A percentile compares a stretch with the other conserved stretches of the same genome.
Evolutionary conservation across 1,140 invertebrate species (phyloP).

Genomic region (Stenopsyche tienmushanensis): DNA sequence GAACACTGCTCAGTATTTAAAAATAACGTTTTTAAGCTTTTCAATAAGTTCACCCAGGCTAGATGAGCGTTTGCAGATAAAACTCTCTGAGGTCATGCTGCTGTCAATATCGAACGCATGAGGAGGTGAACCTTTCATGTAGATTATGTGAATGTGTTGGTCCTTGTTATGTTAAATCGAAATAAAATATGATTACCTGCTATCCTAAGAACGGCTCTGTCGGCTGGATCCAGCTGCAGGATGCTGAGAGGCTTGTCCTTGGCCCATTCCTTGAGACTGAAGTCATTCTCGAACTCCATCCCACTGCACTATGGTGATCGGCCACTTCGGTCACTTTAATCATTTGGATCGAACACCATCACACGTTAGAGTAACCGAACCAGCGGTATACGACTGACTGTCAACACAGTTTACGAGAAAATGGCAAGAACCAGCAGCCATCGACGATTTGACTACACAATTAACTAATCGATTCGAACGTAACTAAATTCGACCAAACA

Average conservation of each 20-base stretch:
- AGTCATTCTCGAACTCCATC: constrained; percentile 82
- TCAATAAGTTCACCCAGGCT: too few relatives aligned
- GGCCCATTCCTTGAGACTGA: constrained; percentile 91
- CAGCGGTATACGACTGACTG: constrained; percentile 1
- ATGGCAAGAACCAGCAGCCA: not conserved
- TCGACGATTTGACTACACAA: constrained; percentile 1
- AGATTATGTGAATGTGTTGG: too few relatives aligned
- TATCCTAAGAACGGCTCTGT: constrained; percentile 91
- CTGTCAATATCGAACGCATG: too few relatives aligned
- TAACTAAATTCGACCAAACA: too few relatives aligned
- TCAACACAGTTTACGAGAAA: not conserved
- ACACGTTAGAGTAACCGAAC: constrained; percentile 48
- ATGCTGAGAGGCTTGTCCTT: constrained; percentile 95
- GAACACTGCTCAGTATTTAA: too few relatives aligned
- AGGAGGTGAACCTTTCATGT: too few relatives aligned
- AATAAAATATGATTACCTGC: too few relatives aligned
- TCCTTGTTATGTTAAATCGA: too few relatives aligned
- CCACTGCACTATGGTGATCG: constrained; percentile 53
- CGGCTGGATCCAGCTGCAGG: constrained; percentile 90
- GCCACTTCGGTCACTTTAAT: constrained; percentile 53
- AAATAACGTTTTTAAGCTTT: too few relatives aligned
- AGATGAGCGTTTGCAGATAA: too few relatives aligned
- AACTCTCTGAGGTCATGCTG: too few relatives aligned
- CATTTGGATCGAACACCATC: constrained; percentile 50
- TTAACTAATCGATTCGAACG: too few relatives aligned